Conservation (phyloP, 2,888 invertebrate species). For the Apodemia zela region DNA sequence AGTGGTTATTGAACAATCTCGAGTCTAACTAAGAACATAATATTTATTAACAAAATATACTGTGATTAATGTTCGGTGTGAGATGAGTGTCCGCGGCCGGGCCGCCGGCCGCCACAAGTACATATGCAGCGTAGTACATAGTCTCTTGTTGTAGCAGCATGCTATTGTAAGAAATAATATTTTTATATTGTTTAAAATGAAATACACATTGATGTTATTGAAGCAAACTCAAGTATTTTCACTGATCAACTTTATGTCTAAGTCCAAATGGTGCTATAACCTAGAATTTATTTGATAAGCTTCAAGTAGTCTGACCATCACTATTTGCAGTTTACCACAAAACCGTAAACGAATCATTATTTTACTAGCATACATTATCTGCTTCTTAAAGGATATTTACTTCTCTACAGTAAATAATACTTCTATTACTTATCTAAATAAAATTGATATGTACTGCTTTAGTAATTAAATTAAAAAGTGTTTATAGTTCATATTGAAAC, state of each 20-base stretch:
- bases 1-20: conserved; percentile 64
- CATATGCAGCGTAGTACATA: conserved; percentile 36
- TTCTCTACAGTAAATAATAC: neutral
- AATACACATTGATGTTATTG: conserved; percentile 66
- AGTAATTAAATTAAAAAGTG: neutral
- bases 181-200: conserved; percentile 77
- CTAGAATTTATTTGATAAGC: conserved; percentile 35
- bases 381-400: neutral
- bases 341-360: neutral
- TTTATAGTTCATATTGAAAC: too few relatives aligned
- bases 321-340: neutral
- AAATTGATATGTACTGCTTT: too few relatives aligned
- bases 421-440: too few relatives aligned
- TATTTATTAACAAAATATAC: conserved; percentile 69
- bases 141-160: conserved; percentile 50
- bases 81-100: conserved; percentile 28
- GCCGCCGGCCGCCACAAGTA: neutral
- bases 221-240: conserved; percentile 63
- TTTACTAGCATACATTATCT: neutral
- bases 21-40: conserved; percentile 56
- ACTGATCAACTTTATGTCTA: conserved; percentile 51
- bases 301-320: conserved; percentile 11
- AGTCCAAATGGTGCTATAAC: conserved; percentile 69
- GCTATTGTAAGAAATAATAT: conserved; percentile 70
- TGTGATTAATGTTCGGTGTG: conserved; percentile 58